Evolutionary conservation across 2,113 vertebrate genomes (phyloP), one percentile per base, ranked within the genome.

Genomic region (Maylandia zebra): DNA sequence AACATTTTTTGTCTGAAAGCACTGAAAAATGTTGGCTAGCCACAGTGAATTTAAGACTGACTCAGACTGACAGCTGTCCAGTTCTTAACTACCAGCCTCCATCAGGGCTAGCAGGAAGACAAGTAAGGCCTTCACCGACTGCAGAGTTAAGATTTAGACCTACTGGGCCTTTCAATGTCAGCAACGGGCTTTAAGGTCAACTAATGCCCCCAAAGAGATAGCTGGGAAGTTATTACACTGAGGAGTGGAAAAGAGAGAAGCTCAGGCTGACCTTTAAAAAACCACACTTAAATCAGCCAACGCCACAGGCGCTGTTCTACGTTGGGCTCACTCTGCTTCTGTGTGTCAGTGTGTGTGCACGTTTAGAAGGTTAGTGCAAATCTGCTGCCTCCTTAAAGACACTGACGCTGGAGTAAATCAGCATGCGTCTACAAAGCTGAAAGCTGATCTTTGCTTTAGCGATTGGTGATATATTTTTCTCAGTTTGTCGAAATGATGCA

Each of bases 11-110:
- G 34, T 1, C 10, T 30, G 22, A 82, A 84, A 59, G 10, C 4
- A 48, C 14, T 24, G 5, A 48, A 9, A 82, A 85, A 86, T 64
- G 59, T 76, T 59, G 41, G 50, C 24, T 24, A 30, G 16, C 19
- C 10, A 43, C 5, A n/a, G 0, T 7, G 52, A 86, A 34, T 61
- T n/a, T 45, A 36, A 81, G 64, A 79, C 82, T 88, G 86, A 93
- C 41, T 79, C 83, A 86, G 86, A 89, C n/a, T 90, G 91, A 93
- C 86, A 93, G 89, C 88, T 90, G 88, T 84, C 86, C 24, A 57
- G 38, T 55, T 88, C 74, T 85, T 64, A 64, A 64, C 69, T 6
- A 82, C 52, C 41, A 83, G 55, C 5, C 69, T 27, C 71, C 56
- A 53, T 91, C 61, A 76, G 38, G 22, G n/a, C 57, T 74, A 41